Evolutionary conservation across 2,113 vertebrate species (phyloP).

Genomic region (Calyptommatus sinebrachiatus): DNA sequence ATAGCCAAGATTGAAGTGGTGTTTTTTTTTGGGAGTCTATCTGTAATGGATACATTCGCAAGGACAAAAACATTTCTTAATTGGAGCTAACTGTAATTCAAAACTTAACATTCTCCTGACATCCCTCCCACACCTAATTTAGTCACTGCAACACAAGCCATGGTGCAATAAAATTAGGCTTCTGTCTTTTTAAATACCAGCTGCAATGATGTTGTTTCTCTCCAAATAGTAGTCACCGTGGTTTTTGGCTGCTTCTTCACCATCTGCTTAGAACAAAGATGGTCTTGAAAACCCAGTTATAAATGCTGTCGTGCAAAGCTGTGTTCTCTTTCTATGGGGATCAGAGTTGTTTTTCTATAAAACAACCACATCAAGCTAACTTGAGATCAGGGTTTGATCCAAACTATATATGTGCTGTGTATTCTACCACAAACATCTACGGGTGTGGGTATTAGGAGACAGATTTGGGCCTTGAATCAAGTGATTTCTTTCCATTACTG

Average conservation of each 20-base stretch:
- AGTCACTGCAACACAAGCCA: conserved; percentile 22
- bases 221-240: conserved; percentile 33
- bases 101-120: conserved; percentile 48
- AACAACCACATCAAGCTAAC: neutral
- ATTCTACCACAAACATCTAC: neutral
- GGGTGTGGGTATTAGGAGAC: neutral
- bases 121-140: conserved; percentile 38
- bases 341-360: neutral
- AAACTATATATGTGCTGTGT: neutral
- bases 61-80: conserved; percentile 55
- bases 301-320: neutral
- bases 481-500: neutral
- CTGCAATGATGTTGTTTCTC: conserved; percentile 22
- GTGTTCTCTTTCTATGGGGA: neutral
- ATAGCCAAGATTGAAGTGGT: conserved; percentile 48
- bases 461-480: neutral
- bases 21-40: conserved; percentile 65
- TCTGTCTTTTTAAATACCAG: neutral
- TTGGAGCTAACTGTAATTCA: conserved; percentile 67
- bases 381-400: neutral
- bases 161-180: neutral
- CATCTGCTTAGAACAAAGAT: conserved; percentile 19
- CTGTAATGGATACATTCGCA: conserved; percentile 71
- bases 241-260: conserved; percentile 27
- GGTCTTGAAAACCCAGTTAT: neutral